Evolutionary conservation across 1,140 invertebrate species (phyloP), one percentile per base, ranked within the genome.

Genomic region (Cherax quadricarinatus): DNA sequence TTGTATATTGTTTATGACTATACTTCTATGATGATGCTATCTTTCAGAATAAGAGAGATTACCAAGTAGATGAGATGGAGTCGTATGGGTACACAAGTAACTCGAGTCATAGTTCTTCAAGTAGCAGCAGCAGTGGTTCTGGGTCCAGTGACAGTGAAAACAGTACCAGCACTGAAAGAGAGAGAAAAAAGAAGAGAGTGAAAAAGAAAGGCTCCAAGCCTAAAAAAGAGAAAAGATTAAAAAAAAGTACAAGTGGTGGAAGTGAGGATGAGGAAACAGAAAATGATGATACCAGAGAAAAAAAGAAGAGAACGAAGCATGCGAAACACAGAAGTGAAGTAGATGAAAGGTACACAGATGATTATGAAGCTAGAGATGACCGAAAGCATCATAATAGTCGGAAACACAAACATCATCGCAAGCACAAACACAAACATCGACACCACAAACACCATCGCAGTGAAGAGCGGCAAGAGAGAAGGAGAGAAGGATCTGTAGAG

Each of bases 361-460:
- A 41, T n/a, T n/a, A 78, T 60, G 86, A 53, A 18, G 21, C 18
- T 3, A 18, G 24, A n/a, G 60, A 84, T 30, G 66, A 78, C 30
- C 62, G 57, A 24, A 84, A 84, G 51, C 88, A 84, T 51, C 81
- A 70, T 53, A 89, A 79, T n/a, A 62, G 60, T 57, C 57, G 81
- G 18, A 73, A 82, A n/a, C 79, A 91, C 24, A 83, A 91, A 30
- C 90, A 91, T 60, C 90, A 91, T 60, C 83, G 85, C 75, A 91
- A 91, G 62, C 90, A 91, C 85, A 91, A 91, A 66, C 90, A 91
- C 85, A 91, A 91, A 66, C 90, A 91, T 75, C 70, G 90, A 51
- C 90, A 60, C 12, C 90, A 81, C n/a, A 75, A 75, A 12, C 83
- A 53, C 41, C 90, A 91, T 78, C 90, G 62, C 60, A 81, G 84